A percentile compares a stretch with the other conserved stretches of the same genome.
These are phyloP conservation scores for Aurelia aurita DNA, from an alignment of 30 jellyfish, hydroid and myxozoan species.

Conservation along the genomic window DNA sequence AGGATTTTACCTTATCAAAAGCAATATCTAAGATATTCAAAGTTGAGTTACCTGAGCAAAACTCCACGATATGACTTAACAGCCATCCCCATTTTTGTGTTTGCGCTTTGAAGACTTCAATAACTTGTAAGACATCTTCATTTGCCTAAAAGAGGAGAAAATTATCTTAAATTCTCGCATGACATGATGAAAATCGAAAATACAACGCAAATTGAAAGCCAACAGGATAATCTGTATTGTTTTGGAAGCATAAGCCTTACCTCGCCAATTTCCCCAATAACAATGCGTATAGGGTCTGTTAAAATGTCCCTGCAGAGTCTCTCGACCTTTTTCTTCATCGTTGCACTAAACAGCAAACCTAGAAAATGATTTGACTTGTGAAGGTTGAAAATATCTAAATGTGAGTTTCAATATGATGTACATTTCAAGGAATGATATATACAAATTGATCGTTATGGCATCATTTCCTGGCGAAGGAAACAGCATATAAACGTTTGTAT, in stretches of 20 bases:
- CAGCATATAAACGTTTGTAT: no score
- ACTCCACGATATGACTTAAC: constrained; percentile 87
- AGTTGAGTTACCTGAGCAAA: constrained; percentile 82
- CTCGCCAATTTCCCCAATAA: constrained; percentile 99
- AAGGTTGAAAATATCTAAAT: no score
- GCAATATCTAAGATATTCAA: no score
- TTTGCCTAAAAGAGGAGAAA: constrained; percentile 80
- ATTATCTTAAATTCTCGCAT: background rate
- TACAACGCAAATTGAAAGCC: background rate
- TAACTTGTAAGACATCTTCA: constrained; percentile 95
- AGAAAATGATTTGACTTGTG: background rate
- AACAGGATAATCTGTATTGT: no score
- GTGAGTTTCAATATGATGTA: no score
- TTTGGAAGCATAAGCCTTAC: constrained; percentile 6
- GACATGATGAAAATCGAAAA: constrained; percentile 6
- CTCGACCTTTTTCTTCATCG: constrained; percentile 96
- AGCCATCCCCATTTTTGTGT: constrained; percentile 95
- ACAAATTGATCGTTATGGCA: no score
- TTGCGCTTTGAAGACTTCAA: constrained; percentile 71
- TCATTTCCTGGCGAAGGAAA: no score
- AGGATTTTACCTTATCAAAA: no score
- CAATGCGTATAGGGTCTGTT: constrained; percentile 96
- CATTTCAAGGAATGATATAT: no score
- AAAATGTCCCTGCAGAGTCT: constrained; percentile 90
- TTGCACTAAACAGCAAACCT: constrained; percentile 98